These are phyloP conservation scores for Philonicus albiceps DNA, from an alignment of 2,888 invertebrate genomes.

Conservation along the genomic window DNA sequence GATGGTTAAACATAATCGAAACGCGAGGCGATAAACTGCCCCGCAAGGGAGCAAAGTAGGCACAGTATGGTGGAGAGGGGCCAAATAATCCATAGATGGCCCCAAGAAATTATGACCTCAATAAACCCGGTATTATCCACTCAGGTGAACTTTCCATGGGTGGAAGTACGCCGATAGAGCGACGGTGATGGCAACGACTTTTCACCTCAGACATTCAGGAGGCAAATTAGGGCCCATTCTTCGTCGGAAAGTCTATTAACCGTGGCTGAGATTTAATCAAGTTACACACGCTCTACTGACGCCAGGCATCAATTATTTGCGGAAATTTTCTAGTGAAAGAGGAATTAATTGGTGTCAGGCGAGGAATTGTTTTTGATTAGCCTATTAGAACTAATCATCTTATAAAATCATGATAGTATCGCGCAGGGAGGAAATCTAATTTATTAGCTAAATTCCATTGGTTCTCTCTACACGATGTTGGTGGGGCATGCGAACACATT, in stretches of 20 bases:
- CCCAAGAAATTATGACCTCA: neutral
- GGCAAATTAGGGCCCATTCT: neutral
- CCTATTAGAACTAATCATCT: neutral
- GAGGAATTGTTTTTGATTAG: neutral
- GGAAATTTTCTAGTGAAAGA: neutral
- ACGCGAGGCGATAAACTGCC: neutral
- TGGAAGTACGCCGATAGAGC: neutral
- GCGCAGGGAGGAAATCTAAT: neutral
- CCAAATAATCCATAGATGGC: neutral
- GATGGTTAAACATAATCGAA: slow-evolving; percentile 11
- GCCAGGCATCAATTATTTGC: neutral
- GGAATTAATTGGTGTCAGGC: neutral
- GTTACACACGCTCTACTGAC: neutral
- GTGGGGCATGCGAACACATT: neutral
- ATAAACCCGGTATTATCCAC: neutral
- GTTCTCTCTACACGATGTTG: neutral
- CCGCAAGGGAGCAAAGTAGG: neutral
- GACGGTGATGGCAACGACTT: neutral
- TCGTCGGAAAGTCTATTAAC: neutral
- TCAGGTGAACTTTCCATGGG: neutral
- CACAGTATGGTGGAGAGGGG: neutral
- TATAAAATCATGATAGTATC: neutral
- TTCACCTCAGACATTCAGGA: neutral
- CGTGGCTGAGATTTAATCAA: neutral
- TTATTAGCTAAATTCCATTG: neutral